Conservation (phyloP, 2,113 vertebrate species). For the Pavo muticus region DNA sequence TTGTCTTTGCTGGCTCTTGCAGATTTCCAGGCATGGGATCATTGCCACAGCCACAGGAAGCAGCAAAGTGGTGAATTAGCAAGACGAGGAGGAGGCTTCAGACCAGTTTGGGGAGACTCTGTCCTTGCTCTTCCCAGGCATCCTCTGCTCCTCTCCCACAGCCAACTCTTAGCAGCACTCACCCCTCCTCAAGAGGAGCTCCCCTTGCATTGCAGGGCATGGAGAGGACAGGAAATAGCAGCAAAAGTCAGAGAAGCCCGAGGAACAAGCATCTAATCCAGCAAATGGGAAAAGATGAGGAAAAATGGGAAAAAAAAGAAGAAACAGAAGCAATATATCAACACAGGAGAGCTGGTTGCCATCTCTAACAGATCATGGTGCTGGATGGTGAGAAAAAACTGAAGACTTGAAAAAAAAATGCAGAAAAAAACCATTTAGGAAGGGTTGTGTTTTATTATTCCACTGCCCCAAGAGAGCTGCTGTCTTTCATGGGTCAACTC, state of each 20-base stretch:
- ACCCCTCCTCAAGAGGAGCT: background rate
- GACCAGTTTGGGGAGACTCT: background rate
- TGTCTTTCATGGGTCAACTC: slow-evolving; percentile 66
- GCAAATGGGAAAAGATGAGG: background rate
- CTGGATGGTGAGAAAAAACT: slow-evolving; percentile 38
- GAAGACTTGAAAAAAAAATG: background rate
- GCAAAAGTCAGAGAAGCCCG: background rate
- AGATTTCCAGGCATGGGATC: background rate
- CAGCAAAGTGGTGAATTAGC: background rate
- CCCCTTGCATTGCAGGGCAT: fast-evolving
- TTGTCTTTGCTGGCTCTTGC: background rate
- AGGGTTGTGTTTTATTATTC: slow-evolving; percentile 58
- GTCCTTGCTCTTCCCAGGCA: background rate
- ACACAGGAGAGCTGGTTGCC: background rate
- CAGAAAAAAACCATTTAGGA: slow-evolving; percentile 28
- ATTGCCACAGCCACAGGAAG: background rate
- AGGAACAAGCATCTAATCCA: background rate
- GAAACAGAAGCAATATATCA: background rate
- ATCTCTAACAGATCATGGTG: background rate
- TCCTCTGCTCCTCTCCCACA: background rate
- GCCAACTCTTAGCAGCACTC: background rate
- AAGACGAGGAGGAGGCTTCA: background rate
- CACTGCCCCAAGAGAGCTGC: slow-evolving; percentile 52
- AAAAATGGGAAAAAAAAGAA: background rate
- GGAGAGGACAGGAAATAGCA: background rate